Evolutionary conservation across 2,113 vertebrate species (phyloP).

Genomic region (Leptobrachium ailaonicum): DNA sequence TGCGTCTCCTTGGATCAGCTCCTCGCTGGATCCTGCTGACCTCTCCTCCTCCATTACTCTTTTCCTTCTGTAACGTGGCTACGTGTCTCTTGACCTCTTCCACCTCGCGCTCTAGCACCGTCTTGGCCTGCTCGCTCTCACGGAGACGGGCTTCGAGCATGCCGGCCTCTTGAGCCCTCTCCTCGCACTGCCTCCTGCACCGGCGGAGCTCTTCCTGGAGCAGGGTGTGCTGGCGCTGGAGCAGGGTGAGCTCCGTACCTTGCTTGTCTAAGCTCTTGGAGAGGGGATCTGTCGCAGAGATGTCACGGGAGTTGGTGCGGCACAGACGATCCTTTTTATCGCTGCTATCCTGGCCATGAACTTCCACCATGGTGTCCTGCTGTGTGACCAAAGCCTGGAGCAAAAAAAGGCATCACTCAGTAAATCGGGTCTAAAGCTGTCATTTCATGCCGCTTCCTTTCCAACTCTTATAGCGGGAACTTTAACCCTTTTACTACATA

Average conservation of each 20-base stretch:
- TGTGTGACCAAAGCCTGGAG: slow-evolving; percentile 76
- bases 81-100: slow-evolving; percentile 71
- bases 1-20: slow-evolving; percentile 62
- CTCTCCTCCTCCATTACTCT: slow-evolving; percentile 49
- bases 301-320: slow-evolving; percentile 67
- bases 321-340: slow-evolving; percentile 57
- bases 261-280: slow-evolving; percentile 58
- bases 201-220: slow-evolving; percentile 84
- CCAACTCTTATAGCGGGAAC: too few species aligned
- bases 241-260: slow-evolving; percentile 71
- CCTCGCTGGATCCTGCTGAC: slow-evolving; percentile 53
- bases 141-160: slow-evolving; percentile 74
- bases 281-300: slow-evolving; percentile 51
- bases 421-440: not conserved
- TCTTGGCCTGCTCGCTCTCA: slow-evolving; percentile 76
- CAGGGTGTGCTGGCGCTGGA: slow-evolving; percentile 82
- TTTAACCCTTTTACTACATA: too few species aligned
- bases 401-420: not conserved
- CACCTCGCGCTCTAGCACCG: slow-evolving; percentile 69
- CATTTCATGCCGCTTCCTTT: too few species aligned
- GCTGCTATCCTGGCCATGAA: slow-evolving; percentile 64
- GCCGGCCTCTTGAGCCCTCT: slow-evolving; percentile 56
- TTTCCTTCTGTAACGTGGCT: slow-evolving; percentile 57
- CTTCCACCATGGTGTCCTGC: slow-evolving; percentile 83
- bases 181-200: slow-evolving; percentile 67